Evolutionary conservation across 2,797 vertebrate species (phyloP).

Genomic region (Sciurus vulgaris): DNA sequence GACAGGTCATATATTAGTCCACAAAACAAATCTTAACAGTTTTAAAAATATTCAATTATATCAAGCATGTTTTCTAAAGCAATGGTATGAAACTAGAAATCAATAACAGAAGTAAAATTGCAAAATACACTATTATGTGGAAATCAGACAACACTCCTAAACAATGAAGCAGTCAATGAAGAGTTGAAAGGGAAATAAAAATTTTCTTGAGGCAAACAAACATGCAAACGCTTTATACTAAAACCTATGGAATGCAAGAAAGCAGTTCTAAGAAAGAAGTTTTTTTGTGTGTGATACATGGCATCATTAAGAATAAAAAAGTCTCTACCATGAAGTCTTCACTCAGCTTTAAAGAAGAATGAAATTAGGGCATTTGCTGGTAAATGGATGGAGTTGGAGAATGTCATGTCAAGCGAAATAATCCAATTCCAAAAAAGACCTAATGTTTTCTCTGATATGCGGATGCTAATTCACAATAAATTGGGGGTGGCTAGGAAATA

Average conservation of each 20-base stretch:
- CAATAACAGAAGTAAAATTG: background rate
- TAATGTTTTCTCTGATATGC: no score
- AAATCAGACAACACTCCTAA: background rate
- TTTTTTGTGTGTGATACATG: background rate
- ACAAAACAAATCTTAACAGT: background rate
- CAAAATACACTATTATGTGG: background rate
- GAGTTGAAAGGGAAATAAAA: background rate
- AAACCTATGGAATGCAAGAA: background rate
- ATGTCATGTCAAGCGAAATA: no score
- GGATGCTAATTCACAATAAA: no score
- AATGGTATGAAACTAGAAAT: background rate
- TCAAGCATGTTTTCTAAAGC: no score
- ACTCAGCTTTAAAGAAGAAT: no score
- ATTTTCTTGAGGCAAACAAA: background rate
- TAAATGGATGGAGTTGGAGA: no score
- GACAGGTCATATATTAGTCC: background rate
- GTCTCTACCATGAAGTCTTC: no score
- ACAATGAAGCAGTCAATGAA: background rate
- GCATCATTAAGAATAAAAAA: background rate
- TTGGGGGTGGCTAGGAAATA: no score
- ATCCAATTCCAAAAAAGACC: no score
- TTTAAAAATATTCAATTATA: background rate
- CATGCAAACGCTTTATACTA: background rate
- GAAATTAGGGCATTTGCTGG: no score
- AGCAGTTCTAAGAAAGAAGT: background rate